Evolutionary conservation across 2,888 invertebrate species (phyloP).

Genomic region (Ischnura elegans): DNA sequence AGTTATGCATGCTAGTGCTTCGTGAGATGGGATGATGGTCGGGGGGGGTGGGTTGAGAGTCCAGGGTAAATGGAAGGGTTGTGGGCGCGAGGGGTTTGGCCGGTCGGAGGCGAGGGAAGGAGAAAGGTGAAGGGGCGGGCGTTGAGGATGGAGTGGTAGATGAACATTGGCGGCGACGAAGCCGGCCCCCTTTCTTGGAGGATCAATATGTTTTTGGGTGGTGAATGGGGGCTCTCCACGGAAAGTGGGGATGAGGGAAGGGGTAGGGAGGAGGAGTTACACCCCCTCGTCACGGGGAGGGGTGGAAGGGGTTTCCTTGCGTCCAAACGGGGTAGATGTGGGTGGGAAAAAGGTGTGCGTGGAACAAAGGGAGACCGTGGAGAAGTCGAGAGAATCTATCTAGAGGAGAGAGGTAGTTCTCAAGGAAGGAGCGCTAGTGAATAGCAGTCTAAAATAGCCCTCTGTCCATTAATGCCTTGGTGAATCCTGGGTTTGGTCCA

Average conservation of each 20-base stretch:
- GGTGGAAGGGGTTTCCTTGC: background rate
- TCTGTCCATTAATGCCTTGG: background rate
- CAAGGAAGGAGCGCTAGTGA: background rate
- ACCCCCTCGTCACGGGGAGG: background rate
- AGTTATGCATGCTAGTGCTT: background rate
- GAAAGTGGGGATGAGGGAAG: background rate
- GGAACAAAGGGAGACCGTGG: background rate
- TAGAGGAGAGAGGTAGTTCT: background rate
- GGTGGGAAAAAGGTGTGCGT: background rate
- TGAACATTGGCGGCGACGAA: background rate
- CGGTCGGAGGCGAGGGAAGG: background rate
- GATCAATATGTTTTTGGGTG: slow-evolving; percentile 44
- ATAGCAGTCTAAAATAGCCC: background rate
- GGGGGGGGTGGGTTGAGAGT: background rate
- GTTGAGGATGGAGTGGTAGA: background rate
- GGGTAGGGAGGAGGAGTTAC: background rate
- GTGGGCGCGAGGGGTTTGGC: background rate
- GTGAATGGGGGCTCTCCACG: background rate
- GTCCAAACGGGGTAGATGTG: background rate
- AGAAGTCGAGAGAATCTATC: background rate
- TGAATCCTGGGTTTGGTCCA: background rate
- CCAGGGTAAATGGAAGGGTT: background rate
- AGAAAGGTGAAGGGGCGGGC: background rate
- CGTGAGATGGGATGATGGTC: background rate
- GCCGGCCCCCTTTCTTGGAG: background rate